A percentile compares a stretch with the other conserved stretches of the same genome.
Evolutionary conservation across 2,797 vertebrate genomes (phyloP).

Genomic region (Sparus aurata): DNA sequence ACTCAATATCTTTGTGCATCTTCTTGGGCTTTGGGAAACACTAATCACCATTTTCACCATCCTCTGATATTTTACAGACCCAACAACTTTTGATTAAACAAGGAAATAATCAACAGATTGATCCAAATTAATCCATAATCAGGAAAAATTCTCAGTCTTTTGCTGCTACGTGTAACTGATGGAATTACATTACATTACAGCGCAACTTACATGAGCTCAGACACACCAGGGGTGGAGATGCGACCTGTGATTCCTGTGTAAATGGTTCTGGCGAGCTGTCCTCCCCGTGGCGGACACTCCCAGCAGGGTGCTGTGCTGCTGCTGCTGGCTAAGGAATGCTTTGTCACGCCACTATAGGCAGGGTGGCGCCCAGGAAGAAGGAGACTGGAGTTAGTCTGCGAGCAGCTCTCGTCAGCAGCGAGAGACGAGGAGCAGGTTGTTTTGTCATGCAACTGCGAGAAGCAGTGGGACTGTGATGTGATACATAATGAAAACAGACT

Average conservation of each 20-base stretch:
- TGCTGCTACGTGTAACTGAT: not conserved
- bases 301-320: slow-evolving; percentile 24
- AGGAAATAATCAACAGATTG: too few relatives aligned
- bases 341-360: slow-evolving; percentile 46
- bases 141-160: not conserved
- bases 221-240: not conserved
- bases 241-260: slow-evolving; percentile 23
- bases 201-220: not conserved
- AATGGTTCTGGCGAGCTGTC: slow-evolving; percentile 8
- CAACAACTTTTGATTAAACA: too few relatives aligned
- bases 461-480: slow-evolving; percentile 40
- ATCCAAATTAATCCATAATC: too few relatives aligned
- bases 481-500: slow-evolving; percentile 36
- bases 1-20: too few relatives aligned
- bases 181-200: slow-evolving; percentile 17
- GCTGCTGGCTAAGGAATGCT: slow-evolving; percentile 60
- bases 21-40: too few relatives aligned
- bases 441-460: slow-evolving; percentile 34
- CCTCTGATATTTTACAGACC: too few relatives aligned
- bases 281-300: slow-evolving; percentile 33
- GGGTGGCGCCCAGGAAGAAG: slow-evolving; percentile 38
- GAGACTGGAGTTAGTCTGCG: slow-evolving; percentile 17
- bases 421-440: slow-evolving; percentile 43
- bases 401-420: slow-evolving; percentile 44
- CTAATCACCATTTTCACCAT: too few relatives aligned